Evolutionary conservation across 2,888 invertebrate genomes (phyloP).

Genomic region (Loripinus fragilis): DNA sequence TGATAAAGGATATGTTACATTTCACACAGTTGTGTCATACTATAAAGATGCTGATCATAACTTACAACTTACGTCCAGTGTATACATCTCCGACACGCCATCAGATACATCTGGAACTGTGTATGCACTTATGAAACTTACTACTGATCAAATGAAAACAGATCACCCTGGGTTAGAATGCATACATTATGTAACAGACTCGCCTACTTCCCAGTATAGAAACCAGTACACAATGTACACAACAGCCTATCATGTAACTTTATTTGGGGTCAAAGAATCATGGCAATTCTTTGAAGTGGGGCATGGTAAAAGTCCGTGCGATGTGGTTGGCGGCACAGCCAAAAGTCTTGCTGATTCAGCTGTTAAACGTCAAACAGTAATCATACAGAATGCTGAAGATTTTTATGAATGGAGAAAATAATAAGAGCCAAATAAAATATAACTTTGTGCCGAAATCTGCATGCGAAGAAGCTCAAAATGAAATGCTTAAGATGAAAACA

Average conservation of each 20-base stretch:
- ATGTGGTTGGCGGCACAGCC: constrained; percentile 45
- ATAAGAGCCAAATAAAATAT: constrained; percentile 23
- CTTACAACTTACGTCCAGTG: too few species aligned
- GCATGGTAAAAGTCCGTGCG: constrained; percentile 43
- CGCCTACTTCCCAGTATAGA: constrained; percentile 34
- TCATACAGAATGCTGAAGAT: constrained; percentile 41
- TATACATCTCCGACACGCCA: constrained; percentile 33
- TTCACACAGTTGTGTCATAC: too few species aligned
- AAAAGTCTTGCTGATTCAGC: constrained; percentile 35
- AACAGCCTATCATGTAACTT: constrained; percentile 17
- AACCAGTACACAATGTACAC: constrained; percentile 28
- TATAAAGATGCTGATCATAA: too few species aligned
- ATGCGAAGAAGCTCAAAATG: constrained; percentile 4
- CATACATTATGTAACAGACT: constrained; percentile 45
- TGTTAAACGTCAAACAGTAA: constrained; percentile 22
- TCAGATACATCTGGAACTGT: constrained; percentile 31
- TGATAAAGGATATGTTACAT: too few species aligned
- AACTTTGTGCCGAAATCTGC: constrained; percentile 6
- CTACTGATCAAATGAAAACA: neutral
- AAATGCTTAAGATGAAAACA: neutral
- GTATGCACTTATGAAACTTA: constrained; percentile 25
- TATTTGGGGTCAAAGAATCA: constrained; percentile 31
- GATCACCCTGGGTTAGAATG: constrained; percentile 10
- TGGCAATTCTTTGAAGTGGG: constrained; percentile 44
- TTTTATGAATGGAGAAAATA: constrained; percentile 28